Conservation (phyloP, 2,888 invertebrate genomes). For the Merodon equestris region DNA sequence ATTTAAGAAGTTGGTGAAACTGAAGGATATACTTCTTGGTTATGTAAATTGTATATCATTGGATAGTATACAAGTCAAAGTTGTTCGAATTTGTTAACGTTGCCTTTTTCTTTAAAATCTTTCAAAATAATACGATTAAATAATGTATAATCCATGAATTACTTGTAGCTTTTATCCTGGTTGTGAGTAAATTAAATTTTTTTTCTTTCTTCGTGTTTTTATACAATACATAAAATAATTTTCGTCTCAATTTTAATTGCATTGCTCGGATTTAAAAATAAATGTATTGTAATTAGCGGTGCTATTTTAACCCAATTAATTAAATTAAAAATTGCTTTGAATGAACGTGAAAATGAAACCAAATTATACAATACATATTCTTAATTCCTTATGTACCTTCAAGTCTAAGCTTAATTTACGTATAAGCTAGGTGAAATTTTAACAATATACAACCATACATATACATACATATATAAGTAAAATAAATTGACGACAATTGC, state of each 20-base stretch:
- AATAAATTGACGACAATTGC: constrained; percentile 25
- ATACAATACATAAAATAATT: background rate
- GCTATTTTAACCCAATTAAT: constrained; percentile 64
- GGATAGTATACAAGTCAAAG: constrained; percentile 11
- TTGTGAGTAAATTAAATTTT: constrained; percentile 48
- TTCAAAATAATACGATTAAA: background rate
- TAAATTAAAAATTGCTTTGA: constrained; percentile 37
- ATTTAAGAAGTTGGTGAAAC: too few relatives aligned
- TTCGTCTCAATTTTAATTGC: constrained; percentile 20
- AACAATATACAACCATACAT: too few relatives aligned
- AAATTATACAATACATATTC: too few relatives aligned
- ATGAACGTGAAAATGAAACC: too few relatives aligned
- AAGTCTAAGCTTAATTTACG: constrained; percentile 21
- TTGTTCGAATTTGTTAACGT: constrained; percentile 17
- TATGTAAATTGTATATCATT: constrained; percentile 6
- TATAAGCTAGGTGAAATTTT: too few relatives aligned
- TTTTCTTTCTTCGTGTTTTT: background rate
- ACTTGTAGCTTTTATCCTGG: constrained; percentile 60
- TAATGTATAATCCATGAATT: constrained; percentile 20
- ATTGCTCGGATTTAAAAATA: too few relatives aligned
- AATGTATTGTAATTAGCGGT: constrained; percentile 55
- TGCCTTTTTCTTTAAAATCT: constrained; percentile 1
- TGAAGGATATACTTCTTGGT: constrained; percentile 1
- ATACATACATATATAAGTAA: constrained; percentile 13
- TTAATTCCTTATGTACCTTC: too few relatives aligned